Evolutionary conservation across 1,140 invertebrate species (phyloP).

Genomic region (Chrysopa pallens): DNA sequence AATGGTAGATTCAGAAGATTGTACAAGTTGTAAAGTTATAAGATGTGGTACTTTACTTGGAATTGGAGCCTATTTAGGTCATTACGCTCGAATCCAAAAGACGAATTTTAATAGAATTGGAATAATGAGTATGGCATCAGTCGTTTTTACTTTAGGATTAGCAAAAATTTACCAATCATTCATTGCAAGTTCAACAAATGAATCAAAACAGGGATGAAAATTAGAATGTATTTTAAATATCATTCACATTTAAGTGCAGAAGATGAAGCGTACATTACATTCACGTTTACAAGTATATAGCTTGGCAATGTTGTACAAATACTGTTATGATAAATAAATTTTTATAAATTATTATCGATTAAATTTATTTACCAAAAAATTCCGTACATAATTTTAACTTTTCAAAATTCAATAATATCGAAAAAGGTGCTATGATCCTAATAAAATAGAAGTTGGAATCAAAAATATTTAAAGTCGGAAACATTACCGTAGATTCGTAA

Average conservation of each 20-base stretch:
- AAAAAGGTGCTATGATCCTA: no score
- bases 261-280: not conserved
- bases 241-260: not conserved
- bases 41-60: not conserved
- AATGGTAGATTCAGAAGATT: not conserved
- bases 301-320: not conserved
- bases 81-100: not conserved
- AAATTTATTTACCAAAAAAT: no score
- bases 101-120: not conserved
- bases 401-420: no score
- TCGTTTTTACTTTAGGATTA: not conserved
- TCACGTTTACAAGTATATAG: not conserved
- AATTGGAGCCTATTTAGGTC: not conserved
- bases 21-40: not conserved
- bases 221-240: not conserved
- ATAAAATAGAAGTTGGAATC: no score
- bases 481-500: no score
- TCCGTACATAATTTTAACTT: no score
- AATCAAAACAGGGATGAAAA: not conserved
- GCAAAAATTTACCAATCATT: not conserved
- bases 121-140: not conserved
- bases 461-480: no score
- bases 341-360: no score
- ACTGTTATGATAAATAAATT: no score
- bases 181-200: not conserved